Evolutionary conservation across 2,888 invertebrate genomes (phyloP).

Genomic region (Dysmachus trigonus): DNA sequence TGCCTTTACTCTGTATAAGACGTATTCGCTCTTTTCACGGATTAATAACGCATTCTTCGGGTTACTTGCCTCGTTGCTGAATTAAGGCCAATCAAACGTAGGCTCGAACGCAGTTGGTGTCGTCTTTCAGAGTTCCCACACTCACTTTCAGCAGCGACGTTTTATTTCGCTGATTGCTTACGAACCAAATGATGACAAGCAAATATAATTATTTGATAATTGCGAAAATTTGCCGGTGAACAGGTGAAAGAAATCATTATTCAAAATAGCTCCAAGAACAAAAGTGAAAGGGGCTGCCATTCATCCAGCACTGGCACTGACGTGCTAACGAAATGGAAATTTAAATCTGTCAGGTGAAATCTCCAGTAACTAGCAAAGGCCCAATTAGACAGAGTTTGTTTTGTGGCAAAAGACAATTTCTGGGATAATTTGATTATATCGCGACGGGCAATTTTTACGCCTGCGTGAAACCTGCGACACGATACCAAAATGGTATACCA

Average conservation of each 20-base stretch:
- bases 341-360: background rate
- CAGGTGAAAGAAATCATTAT: background rate
- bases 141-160: background rate
- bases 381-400: background rate
- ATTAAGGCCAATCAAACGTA: slow-evolving; percentile 19
- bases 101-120: background rate
- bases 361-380: background rate
- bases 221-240: background rate
- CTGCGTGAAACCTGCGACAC: background rate
- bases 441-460: background rate
- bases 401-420: background rate
- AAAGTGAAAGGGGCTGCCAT: background rate
- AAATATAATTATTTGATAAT: background rate
- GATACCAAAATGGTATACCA: background rate
- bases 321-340: background rate
- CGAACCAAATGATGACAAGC: background rate
- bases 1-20: background rate
- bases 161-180: background rate
- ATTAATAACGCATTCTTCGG: background rate
- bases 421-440: background rate
- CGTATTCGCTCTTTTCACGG: background rate
- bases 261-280: background rate
- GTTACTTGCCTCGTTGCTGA: background rate
- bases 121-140: background rate
- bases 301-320: background rate